Conservation (phyloP, 2,888 invertebrate genomes). For the Lasius platythorax region DNA sequence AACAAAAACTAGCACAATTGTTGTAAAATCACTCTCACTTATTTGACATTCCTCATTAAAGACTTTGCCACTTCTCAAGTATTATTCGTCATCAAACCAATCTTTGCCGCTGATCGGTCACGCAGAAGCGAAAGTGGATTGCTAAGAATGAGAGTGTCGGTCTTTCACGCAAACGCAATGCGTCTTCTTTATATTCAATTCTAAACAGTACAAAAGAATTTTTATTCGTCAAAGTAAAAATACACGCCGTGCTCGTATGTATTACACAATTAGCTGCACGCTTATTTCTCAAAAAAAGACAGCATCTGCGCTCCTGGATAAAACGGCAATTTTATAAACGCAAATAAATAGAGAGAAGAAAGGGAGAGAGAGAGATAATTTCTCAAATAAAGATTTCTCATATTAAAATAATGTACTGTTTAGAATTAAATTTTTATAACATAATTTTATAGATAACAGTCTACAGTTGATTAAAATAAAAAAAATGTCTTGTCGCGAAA, state of each 20-base stretch:
- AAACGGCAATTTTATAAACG: not conserved
- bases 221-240: not conserved
- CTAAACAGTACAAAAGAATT: not conserved
- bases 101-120: not conserved
- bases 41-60: constrained; percentile 21
- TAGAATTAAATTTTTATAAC: constrained; percentile 9
- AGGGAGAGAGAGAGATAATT: not conserved
- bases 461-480: not conserved
- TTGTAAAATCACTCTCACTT: constrained; percentile 48
- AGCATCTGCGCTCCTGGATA: too few relatives aligned
- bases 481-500: not conserved
- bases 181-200: not conserved
- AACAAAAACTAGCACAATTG: constrained; percentile 34
- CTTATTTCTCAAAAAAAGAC: not conserved
- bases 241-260: not conserved
- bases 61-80: not conserved
- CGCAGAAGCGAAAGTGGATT: not conserved
- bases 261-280: not conserved
- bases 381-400: constrained; percentile 21
- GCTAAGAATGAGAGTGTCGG: not conserved
- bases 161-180: not conserved
- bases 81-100: not conserved
- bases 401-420: not conserved
- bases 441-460: not conserved
- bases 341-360: not conserved